phyloP scores from a whole-genome alignment of 2,113 vertebrate genomes.

The Mesembrinibis cayennensis region DNA sequence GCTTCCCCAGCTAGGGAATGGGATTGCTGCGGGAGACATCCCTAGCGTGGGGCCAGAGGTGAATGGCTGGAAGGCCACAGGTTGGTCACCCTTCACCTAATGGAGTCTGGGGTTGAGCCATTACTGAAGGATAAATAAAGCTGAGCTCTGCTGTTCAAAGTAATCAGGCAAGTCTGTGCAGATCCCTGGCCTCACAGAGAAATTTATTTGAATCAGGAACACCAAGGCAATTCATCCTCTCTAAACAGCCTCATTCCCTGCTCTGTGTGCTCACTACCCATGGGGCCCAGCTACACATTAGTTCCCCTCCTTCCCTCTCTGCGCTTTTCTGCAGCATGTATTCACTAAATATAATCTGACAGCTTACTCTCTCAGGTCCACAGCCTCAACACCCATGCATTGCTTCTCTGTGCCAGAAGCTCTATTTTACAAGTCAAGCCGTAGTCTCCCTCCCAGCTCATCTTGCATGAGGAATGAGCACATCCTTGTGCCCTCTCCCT shows the following conservation, averaged over 20 bases:
- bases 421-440: constrained; percentile 13
- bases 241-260: neutral
- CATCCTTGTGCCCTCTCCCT: neutral
- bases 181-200: neutral
- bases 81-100: neutral
- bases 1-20: neutral
- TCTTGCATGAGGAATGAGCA: neutral
- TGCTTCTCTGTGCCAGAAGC: constrained; percentile 18
- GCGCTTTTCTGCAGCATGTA: neutral
- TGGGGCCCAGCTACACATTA: neutral
- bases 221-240: constrained; percentile 26
- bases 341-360: constrained; percentile 32
- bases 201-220: neutral
- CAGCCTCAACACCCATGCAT: neutral
- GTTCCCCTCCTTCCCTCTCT: neutral
- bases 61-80: neutral
- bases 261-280: neutral
- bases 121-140: neutral
- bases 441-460: neutral
- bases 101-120: neutral
- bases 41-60: neutral
- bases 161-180: neutral
- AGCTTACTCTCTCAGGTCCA: constrained; percentile 37
- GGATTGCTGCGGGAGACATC: neutral
- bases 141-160: neutral